Evolutionary conservation across 2,797 vertebrate genomes (phyloP), one percentile per base, ranked within the genome.

Genomic region (Tenualosa ilisha): DNA sequence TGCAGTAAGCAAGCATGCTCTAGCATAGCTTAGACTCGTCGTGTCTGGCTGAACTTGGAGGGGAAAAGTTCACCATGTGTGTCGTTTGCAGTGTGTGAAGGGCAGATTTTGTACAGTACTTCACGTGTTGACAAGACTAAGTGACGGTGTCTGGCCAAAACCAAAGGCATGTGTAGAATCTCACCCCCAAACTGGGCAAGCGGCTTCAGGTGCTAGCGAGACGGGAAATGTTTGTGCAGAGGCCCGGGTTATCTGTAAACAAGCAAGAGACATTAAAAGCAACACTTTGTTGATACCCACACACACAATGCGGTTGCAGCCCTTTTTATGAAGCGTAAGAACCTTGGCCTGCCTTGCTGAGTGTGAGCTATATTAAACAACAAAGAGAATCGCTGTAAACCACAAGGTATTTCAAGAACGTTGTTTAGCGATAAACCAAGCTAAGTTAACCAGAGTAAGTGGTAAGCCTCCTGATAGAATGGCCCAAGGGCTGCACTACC

Each of bases 151-250:
- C 68, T 75, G 68, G 68, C 37, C 68, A 75, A 75, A 43, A 75
- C 68, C 37, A 75, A 75, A 75, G 68, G 68, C 68, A 75, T 75
- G 37, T 31, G 68, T 37, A 75, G 68, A 75, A 75, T 75, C 68
- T 43, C 37, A 43, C 37, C 40, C 68, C 68, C 68, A 75, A 43
- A 75, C 68, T 75, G 68, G 68, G 31, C 68, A 43, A 75, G 68
- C 7, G 5, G 31, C 15, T 17, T 40, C 68, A 43, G 68, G 68
- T 75, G 37, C 68, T 43, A 17, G 68, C 4, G 37, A 37, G 31
- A 40, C 31, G 43, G 68, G 37, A 15, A 75, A 40, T 75, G 68
- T 75, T 43, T 75, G 68, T 75, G 68, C 31, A 37, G 15, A 43
- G 68, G 37, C 68, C 68, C 3, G 13, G 37, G 13, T 75, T 37